Evolutionary conservation across 1,140 invertebrate genomes (phyloP).

Genomic region (Ceratosolen fusciceps): DNA sequence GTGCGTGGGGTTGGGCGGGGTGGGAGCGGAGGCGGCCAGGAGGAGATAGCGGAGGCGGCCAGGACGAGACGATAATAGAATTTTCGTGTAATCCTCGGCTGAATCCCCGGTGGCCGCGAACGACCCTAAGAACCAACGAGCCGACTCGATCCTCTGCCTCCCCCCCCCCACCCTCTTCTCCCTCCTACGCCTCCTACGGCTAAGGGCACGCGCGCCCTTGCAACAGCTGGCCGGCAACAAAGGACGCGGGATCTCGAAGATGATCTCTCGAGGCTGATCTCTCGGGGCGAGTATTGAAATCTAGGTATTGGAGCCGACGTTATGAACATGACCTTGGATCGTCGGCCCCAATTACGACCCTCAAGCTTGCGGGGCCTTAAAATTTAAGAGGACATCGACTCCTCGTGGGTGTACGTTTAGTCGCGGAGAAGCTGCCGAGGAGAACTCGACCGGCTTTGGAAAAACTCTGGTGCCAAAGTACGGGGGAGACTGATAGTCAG

Average conservation of each 20-base stretch:
- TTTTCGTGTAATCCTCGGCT: conserved; percentile 71
- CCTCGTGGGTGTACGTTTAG: conserved; percentile 31
- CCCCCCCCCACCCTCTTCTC: neutral
- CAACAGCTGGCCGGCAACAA: neutral
- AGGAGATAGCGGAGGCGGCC: conserved; percentile 41
- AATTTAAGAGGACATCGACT: conserved; percentile 42
- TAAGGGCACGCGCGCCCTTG: neutral
- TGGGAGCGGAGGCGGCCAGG: too few species aligned
- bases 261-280: too few species aligned
- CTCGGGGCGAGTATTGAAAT: neutral
- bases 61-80: conserved; percentile 72
- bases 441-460: neutral
- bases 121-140: conserved; percentile 1
- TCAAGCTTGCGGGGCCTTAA: conserved; percentile 34
- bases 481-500: neutral
- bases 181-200: too few species aligned
- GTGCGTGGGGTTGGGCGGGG: too few species aligned
- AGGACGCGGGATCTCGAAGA: neutral
- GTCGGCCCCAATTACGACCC: too few species aligned
- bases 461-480: conserved; percentile 41
- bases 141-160: too few species aligned
- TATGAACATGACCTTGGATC: conserved; percentile 7
- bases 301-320: conserved; percentile 39
- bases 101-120: conserved; percentile 66
- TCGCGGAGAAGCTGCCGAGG: neutral